Conservation (phyloP, 2,113 vertebrate species). For the Myiagra hebetior region DNA sequence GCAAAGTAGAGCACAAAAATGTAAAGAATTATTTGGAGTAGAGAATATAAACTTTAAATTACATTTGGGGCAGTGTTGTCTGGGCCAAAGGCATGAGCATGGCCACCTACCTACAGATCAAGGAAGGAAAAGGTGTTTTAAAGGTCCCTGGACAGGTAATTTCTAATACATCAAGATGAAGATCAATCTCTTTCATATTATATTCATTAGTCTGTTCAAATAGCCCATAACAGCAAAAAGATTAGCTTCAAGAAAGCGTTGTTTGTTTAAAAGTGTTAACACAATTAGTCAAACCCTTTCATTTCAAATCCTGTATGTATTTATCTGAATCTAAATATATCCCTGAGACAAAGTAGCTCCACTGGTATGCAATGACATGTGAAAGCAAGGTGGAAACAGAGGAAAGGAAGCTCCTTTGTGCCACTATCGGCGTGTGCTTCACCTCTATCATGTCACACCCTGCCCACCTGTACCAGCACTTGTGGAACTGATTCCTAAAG, state of each 20-base stretch:
- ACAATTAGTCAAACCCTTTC: neutral
- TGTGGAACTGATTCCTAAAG: neutral
- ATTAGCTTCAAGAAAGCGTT: neutral
- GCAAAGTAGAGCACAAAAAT: neutral
- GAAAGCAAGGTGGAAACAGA: neutral
- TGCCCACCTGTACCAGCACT: neutral
- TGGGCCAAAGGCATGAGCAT: neutral
- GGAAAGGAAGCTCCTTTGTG: neutral
- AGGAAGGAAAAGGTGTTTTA: neutral
- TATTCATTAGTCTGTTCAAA: neutral
- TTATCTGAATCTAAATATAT: neutral
- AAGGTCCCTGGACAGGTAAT: neutral
- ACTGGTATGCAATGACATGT: neutral
- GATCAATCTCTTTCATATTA: neutral
- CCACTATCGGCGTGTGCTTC: neutral
- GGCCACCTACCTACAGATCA: neutral
- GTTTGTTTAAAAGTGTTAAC: neutral
- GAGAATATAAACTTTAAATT: neutral
- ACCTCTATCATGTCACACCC: neutral
- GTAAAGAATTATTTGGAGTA: neutral
- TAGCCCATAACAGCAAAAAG: neutral
- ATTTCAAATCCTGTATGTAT: neutral
- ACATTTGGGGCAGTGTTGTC: neutral
- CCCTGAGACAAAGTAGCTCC: neutral
- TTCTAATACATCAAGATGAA: neutral